Conservation (phyloP, 30 jellyfish, hydroid and myxozoan genomes). For the Kudoa iwatai region DNA sequence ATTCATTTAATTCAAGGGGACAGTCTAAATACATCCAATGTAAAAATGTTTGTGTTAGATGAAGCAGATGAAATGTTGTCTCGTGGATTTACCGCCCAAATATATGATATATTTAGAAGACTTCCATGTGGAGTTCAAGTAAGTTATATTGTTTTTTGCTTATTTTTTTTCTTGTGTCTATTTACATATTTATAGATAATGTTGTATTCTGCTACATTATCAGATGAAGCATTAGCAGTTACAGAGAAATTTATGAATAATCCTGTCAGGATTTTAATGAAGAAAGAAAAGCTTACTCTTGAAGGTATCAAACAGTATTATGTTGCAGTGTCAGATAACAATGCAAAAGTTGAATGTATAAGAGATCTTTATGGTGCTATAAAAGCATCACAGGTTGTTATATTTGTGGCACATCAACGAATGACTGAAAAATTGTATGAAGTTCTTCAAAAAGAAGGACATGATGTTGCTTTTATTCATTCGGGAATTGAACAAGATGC, state of each 20-base stretch:
- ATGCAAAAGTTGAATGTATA: too few relatives aligned
- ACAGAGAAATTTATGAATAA: conserved; percentile 52
- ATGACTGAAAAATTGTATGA: too few relatives aligned
- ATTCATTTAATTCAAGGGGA: conserved; percentile 49
- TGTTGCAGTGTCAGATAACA: conserved; percentile 33
- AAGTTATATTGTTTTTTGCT: too few relatives aligned
- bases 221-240: conserved; percentile 57
- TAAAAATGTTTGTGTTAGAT: conserved; percentile 54
- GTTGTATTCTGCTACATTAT: conserved; percentile 65
- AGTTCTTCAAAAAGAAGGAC: too few relatives aligned
- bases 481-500: too few relatives aligned
- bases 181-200: conserved; percentile 29
- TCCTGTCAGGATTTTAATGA: conserved; percentile 39
- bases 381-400: too few relatives aligned
- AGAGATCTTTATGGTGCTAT: too few relatives aligned
- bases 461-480: too few relatives aligned
- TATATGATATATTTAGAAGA: conserved; percentile 47
- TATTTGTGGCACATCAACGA: too few relatives aligned
- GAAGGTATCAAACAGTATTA: conserved; percentile 83
- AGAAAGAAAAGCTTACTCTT: conserved; percentile 68
- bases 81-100: conserved; percentile 71
- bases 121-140: conserved; percentile 50
- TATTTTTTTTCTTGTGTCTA: too few relatives aligned
- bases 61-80: conserved; percentile 96
- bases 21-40: conserved; percentile 15